These are phyloP conservation scores for Caenorhabditis wallacei DNA, from an alignment of 2,888 invertebrate genomes.

Conservation along the genomic window DNA sequence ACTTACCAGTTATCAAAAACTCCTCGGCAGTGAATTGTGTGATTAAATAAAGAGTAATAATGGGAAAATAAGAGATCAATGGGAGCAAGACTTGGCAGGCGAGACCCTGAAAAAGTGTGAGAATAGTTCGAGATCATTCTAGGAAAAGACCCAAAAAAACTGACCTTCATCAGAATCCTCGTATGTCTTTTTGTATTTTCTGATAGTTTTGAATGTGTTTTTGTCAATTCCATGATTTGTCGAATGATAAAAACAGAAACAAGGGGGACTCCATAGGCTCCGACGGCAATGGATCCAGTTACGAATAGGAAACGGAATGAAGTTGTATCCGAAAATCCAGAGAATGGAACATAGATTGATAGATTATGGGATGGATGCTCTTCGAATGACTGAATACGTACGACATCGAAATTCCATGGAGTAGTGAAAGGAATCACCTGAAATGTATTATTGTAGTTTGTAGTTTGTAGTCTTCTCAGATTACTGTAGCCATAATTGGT, in stretches of 20 bases:
- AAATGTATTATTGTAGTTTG: neutral
- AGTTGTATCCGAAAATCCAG: constrained; percentile 45
- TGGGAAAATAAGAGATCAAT: constrained; percentile 53
- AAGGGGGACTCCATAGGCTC: constrained; percentile 45
- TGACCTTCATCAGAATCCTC: constrained; percentile 46
- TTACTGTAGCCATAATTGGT: constrained; percentile 32
- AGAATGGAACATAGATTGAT: constrained; percentile 46
- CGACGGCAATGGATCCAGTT: constrained; percentile 30
- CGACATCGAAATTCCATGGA: constrained; percentile 36
- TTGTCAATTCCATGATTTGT: constrained; percentile 39
- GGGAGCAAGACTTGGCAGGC: constrained; percentile 52
- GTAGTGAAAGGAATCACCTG: constrained; percentile 51
- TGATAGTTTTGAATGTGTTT: constrained; percentile 42
- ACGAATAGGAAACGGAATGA: constrained; percentile 35
- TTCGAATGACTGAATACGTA: constrained; percentile 19
- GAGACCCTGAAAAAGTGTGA: constrained; percentile 38
- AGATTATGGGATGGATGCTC: constrained; percentile 55
- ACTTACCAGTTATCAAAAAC: constrained; percentile 50
- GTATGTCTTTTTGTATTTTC: constrained; percentile 48
- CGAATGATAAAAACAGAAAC: constrained; percentile 34
- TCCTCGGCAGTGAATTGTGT: constrained; percentile 38
- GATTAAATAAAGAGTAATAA: constrained; percentile 40
- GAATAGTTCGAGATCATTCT: no score
- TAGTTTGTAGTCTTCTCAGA: neutral
- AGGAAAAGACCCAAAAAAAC: neutral